phyloP scores from a whole-genome alignment of 2,888 invertebrate genomes.

The Chydorus sphaericus region DNA sequence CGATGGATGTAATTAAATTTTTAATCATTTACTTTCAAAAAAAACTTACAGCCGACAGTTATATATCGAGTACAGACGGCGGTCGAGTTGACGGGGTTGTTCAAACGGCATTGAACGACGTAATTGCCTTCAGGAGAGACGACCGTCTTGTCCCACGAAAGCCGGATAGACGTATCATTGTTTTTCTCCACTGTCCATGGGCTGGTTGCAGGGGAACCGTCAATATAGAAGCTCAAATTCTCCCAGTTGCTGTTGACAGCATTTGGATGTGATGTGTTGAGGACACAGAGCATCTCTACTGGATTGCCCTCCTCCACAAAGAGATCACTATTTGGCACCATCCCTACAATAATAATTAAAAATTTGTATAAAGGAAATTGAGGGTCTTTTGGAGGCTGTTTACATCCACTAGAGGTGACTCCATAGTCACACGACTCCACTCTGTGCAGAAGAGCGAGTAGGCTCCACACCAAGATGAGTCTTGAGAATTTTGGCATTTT shows the following conservation, averaged over 20 bases:
- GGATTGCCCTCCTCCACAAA: conserved; percentile 42
- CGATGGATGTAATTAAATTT: not conserved
- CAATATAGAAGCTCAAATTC: conserved; percentile 34
- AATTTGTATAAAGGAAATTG: not conserved
- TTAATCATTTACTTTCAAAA: not conserved
- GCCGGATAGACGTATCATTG: conserved; percentile 45
- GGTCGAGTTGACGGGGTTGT: conserved; percentile 26
- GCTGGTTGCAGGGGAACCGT: conserved; percentile 28
- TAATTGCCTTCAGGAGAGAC: too few species aligned
- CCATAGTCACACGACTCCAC: too few species aligned
- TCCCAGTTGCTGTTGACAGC: conserved; percentile 38
- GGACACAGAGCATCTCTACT: conserved; percentile 46
- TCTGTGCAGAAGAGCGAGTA: too few species aligned
- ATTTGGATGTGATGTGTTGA: conserved; percentile 34
- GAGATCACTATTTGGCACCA: conserved; percentile 41
- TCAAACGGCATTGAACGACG: too few species aligned
- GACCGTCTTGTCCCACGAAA: too few species aligned
- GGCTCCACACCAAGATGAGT: too few species aligned
- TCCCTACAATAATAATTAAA: conserved; percentile 23
- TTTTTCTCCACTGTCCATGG: conserved; percentile 35
- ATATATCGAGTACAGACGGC: conserved; percentile 13
- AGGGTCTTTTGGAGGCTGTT: not conserved
- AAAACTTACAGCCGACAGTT: conserved; percentile 29
- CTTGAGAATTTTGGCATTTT: not conserved
- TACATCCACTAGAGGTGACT: not conserved